Evolutionary conservation across 2,797 vertebrate species (phyloP).

Genomic region (Enteromius anoplus): DNA sequence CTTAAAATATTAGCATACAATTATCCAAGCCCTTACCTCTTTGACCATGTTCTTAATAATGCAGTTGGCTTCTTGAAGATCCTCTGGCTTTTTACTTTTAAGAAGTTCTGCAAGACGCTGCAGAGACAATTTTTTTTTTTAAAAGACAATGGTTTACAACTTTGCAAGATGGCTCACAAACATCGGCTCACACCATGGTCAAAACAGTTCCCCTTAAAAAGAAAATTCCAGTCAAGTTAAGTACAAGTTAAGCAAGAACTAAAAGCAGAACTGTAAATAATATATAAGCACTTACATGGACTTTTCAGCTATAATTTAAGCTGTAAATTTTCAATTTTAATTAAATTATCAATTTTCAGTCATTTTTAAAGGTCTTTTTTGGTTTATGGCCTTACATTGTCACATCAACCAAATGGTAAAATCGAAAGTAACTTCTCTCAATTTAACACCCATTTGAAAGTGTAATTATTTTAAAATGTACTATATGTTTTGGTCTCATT

Average conservation of each 20-base stretch:
- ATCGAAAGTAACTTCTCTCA: not conserved
- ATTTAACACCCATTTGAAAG: not conserved
- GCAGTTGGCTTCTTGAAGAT: conserved; percentile 93
- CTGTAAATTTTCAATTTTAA: not conserved
- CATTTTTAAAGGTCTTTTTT: not conserved
- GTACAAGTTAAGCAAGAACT: not conserved
- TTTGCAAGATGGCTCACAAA: not conserved
- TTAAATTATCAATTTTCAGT: not conserved
- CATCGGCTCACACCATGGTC: not conserved
- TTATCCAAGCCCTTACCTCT: conserved; percentile 79
- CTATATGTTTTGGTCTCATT: not conserved
- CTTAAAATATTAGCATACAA: not conserved
- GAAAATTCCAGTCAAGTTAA: not conserved
- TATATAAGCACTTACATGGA: not conserved
- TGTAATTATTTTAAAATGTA: not conserved
- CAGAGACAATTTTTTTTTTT: conserved; percentile 31
- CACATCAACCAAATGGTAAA: not conserved
- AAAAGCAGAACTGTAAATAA: conserved; percentile 8
- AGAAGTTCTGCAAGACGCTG: conserved; percentile 89
- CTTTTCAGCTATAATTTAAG: not conserved
- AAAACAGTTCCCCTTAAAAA: not conserved
- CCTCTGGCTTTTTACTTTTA: conserved; percentile 95
- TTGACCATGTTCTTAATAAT: conserved; percentile 98
- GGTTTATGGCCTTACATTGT: not conserved
- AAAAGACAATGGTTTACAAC: not conserved